These are phyloP conservation scores for Gulo gulo DNA, from an alignment of 2,113 vertebrate species.

Conservation along the genomic window DNA sequence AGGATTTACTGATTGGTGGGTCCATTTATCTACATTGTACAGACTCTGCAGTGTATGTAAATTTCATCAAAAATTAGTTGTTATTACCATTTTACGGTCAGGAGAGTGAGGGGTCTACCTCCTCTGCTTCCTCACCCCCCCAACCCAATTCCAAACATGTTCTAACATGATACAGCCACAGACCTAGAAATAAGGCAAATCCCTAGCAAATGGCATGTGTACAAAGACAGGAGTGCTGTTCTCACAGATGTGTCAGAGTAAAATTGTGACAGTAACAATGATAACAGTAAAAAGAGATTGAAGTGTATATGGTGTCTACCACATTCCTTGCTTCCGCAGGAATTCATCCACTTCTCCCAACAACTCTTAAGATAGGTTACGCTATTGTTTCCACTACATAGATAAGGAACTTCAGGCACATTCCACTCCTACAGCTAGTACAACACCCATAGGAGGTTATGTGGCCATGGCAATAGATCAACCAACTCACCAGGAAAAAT, in stretches of 20 bases:
- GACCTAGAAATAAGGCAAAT: background rate
- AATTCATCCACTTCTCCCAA: background rate
- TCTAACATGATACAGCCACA: background rate
- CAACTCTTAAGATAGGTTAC: background rate
- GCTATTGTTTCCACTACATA: background rate
- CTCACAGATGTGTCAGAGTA: background rate
- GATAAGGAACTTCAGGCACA: background rate
- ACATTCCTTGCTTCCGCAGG: too few relatives aligned
- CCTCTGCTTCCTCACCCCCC: background rate
- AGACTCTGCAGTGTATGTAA: background rate
- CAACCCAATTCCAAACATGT: background rate
- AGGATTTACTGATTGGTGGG: background rate
- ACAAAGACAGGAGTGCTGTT: background rate
- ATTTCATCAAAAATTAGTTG: background rate
- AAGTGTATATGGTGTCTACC: background rate
- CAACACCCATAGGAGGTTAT: background rate
- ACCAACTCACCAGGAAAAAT: background rate
- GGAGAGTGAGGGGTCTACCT: background rate
- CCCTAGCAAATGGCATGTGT: background rate
- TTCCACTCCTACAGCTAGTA: background rate
- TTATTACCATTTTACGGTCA: background rate
- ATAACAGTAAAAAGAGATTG: background rate
- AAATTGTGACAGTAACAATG: background rate
- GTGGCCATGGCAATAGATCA: background rate
- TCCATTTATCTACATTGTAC: background rate